Percentiles rank a stretch among this genome's conserved stretches.
phyloP scores from a whole-genome alignment of 2,888 invertebrate genomes.

The Nomada ferruginata region DNA sequence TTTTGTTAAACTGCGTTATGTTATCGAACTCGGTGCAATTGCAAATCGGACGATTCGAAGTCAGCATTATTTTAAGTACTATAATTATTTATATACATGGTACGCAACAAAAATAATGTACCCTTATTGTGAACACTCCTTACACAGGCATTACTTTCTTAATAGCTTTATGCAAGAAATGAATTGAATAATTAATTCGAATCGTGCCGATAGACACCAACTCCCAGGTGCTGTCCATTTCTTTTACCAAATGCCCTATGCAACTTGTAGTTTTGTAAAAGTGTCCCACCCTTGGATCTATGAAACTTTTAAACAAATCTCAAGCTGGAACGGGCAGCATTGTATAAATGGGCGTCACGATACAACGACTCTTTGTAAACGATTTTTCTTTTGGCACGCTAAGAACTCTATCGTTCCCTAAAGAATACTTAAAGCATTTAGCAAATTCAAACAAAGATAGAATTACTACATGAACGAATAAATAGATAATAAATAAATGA shows the following conservation, averaged over 20 bases:
- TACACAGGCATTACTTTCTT: conserved; percentile 12
- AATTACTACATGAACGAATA: background rate
- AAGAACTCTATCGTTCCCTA: no score
- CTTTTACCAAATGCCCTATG: conserved; percentile 42
- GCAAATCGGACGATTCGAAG: background rate
- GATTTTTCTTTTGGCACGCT: no score
- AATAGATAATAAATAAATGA: background rate
- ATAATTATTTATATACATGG: conserved; percentile 24
- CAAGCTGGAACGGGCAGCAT: conserved; percentile 12
- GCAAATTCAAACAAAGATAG: background rate
- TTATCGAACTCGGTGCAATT: conserved; percentile 14
- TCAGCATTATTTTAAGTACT: background rate
- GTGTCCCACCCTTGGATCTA: background rate
- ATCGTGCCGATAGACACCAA: conserved; percentile 20
- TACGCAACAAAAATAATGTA: conserved; percentile 46
- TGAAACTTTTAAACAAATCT: background rate
- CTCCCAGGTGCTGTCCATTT: background rate
- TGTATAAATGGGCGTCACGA: background rate
- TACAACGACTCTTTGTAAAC: background rate
- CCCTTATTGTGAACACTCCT: conserved; percentile 12
- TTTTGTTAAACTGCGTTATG: conserved; percentile 2
- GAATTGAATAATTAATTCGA: conserved; percentile 1
- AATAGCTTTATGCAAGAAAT: background rate
- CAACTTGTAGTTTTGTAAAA: conserved; percentile 16
- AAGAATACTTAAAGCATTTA: background rate